Evolutionary conservation across 2,797 vertebrate genomes (phyloP).

Genomic region (Spondyliosoma cantharus): DNA sequence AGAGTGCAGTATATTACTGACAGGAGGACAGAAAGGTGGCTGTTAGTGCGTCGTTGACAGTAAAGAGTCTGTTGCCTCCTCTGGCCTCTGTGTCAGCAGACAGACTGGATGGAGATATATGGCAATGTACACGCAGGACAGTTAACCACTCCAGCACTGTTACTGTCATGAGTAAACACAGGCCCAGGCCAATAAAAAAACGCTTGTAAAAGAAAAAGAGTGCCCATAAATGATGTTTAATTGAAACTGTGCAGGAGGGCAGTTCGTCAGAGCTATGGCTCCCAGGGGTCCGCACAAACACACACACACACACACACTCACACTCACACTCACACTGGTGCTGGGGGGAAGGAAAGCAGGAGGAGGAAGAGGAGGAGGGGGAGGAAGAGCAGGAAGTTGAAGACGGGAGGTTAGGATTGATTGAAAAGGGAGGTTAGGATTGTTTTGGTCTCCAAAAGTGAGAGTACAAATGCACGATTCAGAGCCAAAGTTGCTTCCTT

Average conservation of each 20-base stretch:
- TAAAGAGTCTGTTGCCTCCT: constrained; percentile 43
- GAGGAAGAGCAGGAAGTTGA: constrained; percentile 49
- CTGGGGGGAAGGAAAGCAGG: constrained; percentile 25
- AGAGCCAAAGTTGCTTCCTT: constrained; percentile 33
- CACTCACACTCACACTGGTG: constrained; percentile 17
- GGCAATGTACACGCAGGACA: constrained; percentile 50
- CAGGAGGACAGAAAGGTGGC: constrained; percentile 53
- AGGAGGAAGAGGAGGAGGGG: constrained; percentile 21
- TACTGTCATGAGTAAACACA: constrained; percentile 76
- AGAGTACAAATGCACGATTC: constrained; percentile 24
- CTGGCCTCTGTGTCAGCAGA: constrained; percentile 57
- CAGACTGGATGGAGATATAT: constrained; percentile 72
- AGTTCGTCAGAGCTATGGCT: constrained; percentile 62
- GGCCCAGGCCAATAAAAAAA: constrained; percentile 75
- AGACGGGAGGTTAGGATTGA: constrained; percentile 44
- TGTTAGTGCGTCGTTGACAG: constrained; percentile 26
- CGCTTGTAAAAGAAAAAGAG: constrained; percentile 60
- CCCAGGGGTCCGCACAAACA: constrained; percentile 56
- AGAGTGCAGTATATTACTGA: constrained; percentile 35
- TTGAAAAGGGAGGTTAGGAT: constrained; percentile 44
- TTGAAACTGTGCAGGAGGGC: constrained; percentile 80
- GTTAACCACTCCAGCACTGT: constrained; percentile 62
- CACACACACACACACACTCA: constrained; percentile 16
- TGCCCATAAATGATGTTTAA: constrained; percentile 82
- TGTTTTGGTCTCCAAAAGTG: constrained; percentile 45